A percentile compares a stretch with the other conserved stretches of the same genome.
Evolutionary conservation across 2,113 vertebrate species (phyloP).

Genomic region (Hystrix brachyura): DNA sequence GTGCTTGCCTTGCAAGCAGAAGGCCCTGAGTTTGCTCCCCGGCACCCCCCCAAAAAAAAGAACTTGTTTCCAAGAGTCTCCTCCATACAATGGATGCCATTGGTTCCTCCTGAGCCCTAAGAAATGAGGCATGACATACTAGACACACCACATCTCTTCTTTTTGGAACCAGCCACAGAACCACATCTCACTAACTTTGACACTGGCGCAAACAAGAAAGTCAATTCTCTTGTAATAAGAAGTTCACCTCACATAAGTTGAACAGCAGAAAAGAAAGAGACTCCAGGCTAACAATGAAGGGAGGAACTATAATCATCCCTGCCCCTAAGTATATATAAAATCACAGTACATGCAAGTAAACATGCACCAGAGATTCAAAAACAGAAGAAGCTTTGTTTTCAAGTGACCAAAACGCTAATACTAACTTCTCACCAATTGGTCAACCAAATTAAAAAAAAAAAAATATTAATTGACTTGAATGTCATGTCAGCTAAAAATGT

Average conservation of each 20-base stretch:
- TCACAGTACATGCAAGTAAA: slow-evolving; percentile 13
- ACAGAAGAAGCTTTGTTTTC: not conserved
- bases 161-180: not conserved
- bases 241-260: not conserved
- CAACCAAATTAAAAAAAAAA: not conserved
- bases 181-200: not conserved
- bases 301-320: not conserved
- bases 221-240: not conserved
- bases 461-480: not conserved
- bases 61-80: slow-evolving; percentile 13
- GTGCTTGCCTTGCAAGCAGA: no score
- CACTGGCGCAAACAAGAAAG: not conserved
- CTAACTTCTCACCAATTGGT: not conserved
- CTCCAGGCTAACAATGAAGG: not conserved
- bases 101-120: not conserved
- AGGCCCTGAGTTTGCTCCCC: no score
- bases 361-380: not conserved
- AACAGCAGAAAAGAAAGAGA: not conserved
- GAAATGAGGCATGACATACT: not conserved
- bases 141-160: not conserved
- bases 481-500: not conserved
- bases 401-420: not conserved
- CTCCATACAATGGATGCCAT: not conserved
- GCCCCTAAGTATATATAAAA: not conserved
- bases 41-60: no score